Percentiles rank a stretch among this genome's conserved stretches.
Evolutionary conservation across 2,113 vertebrate species (phyloP).

Genomic region (Alectura lathami): DNA sequence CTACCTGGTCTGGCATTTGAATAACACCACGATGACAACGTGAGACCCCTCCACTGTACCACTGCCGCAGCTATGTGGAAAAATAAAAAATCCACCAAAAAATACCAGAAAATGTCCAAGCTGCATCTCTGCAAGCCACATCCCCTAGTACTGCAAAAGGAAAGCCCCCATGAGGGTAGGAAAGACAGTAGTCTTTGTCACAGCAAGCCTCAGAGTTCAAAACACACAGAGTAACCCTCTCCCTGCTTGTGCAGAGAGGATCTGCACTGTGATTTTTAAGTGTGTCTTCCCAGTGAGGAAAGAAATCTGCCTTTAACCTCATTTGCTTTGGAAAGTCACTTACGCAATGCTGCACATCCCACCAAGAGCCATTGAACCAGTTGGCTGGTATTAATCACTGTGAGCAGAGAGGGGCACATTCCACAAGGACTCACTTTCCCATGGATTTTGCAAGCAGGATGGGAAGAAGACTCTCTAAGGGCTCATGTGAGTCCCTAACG

Average conservation of each 20-base stretch:
- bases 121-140: neutral
- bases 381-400: neutral
- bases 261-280: neutral
- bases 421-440: neutral
- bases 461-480: neutral
- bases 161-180: neutral
- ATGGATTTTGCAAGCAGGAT: neutral
- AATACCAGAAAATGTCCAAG: neutral
- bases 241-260: neutral
- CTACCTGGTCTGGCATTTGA: neutral
- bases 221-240: neutral
- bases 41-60: fast-evolving
- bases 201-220: neutral
- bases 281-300: fast-evolving
- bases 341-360: fast-evolving
- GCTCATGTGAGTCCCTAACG: fast-evolving
- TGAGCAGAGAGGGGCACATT: neutral
- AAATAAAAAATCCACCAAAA: neutral
- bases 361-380: neutral
- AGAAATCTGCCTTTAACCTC: neutral
- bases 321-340: neutral
- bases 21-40: neutral
- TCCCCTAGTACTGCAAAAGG: neutral
- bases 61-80: too few relatives aligned
- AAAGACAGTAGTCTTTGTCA: neutral